Evolutionary conservation across 2,113 vertebrate species (phyloP).

Genomic region (Plestiodon gilberti): DNA sequence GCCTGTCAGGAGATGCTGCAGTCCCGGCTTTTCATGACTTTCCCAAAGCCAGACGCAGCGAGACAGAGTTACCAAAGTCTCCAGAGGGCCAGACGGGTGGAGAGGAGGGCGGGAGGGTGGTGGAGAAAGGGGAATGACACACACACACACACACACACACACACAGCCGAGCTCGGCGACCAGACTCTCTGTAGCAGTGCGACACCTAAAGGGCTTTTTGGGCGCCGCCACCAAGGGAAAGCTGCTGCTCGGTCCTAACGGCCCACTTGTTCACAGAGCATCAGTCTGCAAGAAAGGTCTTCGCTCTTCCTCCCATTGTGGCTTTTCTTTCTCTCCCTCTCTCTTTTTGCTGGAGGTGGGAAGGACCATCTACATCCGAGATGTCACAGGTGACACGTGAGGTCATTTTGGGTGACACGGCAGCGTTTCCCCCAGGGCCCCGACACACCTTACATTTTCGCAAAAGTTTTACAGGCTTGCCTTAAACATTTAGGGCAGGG

Average conservation of each 20-base stretch:
- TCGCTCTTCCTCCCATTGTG: neutral
- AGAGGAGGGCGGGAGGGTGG: neutral
- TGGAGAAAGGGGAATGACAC: neutral
- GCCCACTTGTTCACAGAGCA: accelerated
- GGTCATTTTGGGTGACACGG: no score
- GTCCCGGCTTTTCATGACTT: neutral
- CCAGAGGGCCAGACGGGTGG: neutral
- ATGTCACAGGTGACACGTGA: no score
- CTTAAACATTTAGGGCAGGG: no score
- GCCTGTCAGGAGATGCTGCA: constrained; percentile 3
- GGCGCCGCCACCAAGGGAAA: accelerated
- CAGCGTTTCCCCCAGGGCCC: no score
- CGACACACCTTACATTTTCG: no score
- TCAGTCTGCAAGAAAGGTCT: accelerated
- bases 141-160: no score
- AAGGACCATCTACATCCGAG: no score
- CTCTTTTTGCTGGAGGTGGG: no score
- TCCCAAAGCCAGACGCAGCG: neutral
- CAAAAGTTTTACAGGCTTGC: no score
- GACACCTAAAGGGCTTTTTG: constrained; percentile 51
- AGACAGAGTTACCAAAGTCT: constrained; percentile 16
- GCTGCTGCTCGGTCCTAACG: neutral
- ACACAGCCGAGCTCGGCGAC: neutral
- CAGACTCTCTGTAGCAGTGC: constrained; percentile 20
- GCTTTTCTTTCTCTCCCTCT: no score